A percentile compares a stretch with the other conserved stretches of the same genome.
These are phyloP conservation scores for Adelges cooleyi DNA, from an alignment of 1,140 invertebrate species.

Conservation along the genomic window DNA sequence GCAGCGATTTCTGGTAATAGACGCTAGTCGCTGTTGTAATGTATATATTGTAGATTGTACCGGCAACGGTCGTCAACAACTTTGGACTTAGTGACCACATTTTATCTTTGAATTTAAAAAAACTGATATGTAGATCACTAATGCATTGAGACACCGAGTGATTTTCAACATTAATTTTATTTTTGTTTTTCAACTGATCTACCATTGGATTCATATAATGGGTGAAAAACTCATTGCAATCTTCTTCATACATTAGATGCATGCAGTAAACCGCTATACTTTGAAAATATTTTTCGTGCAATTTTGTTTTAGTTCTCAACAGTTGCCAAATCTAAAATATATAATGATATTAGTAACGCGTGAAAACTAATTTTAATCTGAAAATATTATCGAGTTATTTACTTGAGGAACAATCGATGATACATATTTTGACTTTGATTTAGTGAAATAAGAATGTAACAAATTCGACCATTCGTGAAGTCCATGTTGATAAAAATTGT, in stretches of 20 bases:
- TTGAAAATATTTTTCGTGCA: background rate
- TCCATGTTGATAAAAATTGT: background rate
- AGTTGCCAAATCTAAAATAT: constrained; percentile 20
- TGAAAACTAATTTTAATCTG: too few species aligned
- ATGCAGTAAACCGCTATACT: constrained; percentile 2
- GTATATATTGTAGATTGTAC: background rate
- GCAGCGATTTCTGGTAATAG: background rate
- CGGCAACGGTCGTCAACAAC: background rate
- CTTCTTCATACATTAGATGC: background rate
- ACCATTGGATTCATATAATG: background rate
- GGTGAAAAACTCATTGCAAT: background rate
- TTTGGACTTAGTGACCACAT: constrained; percentile 13
- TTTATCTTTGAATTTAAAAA: background rate
- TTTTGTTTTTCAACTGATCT: background rate
- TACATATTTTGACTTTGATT: background rate
- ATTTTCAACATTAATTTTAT: background rate
- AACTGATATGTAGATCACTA: background rate
- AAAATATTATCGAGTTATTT: too few species aligned
- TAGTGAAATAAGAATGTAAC: background rate
- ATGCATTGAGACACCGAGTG: background rate
- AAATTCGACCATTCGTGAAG: background rate
- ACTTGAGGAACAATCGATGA: background rate
- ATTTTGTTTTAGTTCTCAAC: background rate
- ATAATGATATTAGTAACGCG: too few species aligned
- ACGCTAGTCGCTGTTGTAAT: background rate